Percentiles rank a stretch among this genome's conserved stretches.
Evolutionary conservation across 2,888 invertebrate genomes (phyloP).

Genomic region (Synergus laeviventris): DNA sequence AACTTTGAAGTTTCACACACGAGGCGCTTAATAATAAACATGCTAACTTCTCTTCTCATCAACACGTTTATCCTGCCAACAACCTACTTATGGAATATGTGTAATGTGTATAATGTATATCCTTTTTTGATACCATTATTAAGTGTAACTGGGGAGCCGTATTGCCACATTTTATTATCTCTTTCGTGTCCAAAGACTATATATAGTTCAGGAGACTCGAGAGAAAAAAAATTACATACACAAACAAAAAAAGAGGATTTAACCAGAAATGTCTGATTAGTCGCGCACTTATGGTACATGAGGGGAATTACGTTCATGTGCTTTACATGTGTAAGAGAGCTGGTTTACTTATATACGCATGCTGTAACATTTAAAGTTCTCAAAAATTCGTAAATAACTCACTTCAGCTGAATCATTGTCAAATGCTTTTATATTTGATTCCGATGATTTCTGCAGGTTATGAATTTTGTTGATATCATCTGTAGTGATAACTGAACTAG

Average conservation of each 20-base stretch:
- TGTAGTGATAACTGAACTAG: not conserved
- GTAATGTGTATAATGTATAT: not conserved
- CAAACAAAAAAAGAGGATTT: not conserved
- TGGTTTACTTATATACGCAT: not conserved
- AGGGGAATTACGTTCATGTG: not conserved
- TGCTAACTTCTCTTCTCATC: conserved; percentile 39
- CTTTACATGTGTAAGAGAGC: not conserved
- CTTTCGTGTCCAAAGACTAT: not conserved
- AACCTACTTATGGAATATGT: not conserved
- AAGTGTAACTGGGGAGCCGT: not conserved
- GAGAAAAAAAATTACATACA: not conserved
- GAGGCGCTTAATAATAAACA: conserved; percentile 60
- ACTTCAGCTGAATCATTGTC: not conserved
- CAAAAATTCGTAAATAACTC: not conserved
- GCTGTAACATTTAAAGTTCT: not conserved
- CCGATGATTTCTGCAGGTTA: not conserved
- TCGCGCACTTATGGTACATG: not conserved
- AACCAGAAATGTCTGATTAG: not conserved
- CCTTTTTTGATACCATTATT: not conserved
- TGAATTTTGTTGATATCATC: not conserved
- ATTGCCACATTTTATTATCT: not conserved
- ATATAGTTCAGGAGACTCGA: not conserved
- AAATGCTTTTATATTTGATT: not conserved
- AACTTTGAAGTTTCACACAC: conserved; percentile 62
- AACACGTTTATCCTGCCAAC: not conserved